Conservation (phyloP, 2,888 invertebrate genomes). For the Tachina fera region DNA sequence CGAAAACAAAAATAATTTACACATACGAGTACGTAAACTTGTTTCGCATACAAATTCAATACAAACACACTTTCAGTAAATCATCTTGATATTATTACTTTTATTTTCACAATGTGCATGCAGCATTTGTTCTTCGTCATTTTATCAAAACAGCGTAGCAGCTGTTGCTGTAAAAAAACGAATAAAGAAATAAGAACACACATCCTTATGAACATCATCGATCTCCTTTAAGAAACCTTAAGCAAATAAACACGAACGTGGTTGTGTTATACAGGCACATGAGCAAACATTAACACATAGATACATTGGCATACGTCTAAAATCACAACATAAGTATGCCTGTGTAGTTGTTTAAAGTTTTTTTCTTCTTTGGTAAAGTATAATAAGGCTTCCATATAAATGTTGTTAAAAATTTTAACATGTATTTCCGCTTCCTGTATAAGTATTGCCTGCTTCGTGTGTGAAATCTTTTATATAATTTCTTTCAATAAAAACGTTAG, state of each 20-base stretch:
- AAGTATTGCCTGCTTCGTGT: slow-evolving; percentile 28
- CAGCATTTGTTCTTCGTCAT: slow-evolving; percentile 37
- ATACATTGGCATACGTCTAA: slow-evolving; percentile 24
- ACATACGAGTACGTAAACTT: slow-evolving; percentile 2
- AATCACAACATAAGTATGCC: slow-evolving; percentile 66
- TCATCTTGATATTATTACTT: slow-evolving; percentile 60
- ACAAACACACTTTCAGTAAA: slow-evolving; percentile 31
- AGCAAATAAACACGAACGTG: slow-evolving; percentile 28
- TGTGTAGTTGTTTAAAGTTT: slow-evolving; percentile 27
- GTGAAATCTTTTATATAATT: slow-evolving; percentile 11
- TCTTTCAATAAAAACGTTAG: no score
- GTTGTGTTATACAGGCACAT: neutral
- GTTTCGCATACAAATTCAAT: neutral
- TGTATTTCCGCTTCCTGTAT: slow-evolving; percentile 62
- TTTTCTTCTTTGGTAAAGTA: slow-evolving; percentile 2
- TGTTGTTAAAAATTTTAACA: slow-evolving; percentile 52
- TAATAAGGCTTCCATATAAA: slow-evolving; percentile 8
- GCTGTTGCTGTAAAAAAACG: slow-evolving; percentile 41
- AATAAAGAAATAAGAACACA: neutral
- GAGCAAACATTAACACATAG: neutral
- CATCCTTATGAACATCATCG: neutral
- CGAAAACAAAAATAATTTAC: slow-evolving; percentile 3
- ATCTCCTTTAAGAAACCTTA: slow-evolving; percentile 51
- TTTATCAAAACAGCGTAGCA: slow-evolving; percentile 48
- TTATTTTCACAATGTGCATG: slow-evolving; percentile 50